Conservation (phyloP, 2,797 vertebrate species). For the Salmo trutta region DNA sequence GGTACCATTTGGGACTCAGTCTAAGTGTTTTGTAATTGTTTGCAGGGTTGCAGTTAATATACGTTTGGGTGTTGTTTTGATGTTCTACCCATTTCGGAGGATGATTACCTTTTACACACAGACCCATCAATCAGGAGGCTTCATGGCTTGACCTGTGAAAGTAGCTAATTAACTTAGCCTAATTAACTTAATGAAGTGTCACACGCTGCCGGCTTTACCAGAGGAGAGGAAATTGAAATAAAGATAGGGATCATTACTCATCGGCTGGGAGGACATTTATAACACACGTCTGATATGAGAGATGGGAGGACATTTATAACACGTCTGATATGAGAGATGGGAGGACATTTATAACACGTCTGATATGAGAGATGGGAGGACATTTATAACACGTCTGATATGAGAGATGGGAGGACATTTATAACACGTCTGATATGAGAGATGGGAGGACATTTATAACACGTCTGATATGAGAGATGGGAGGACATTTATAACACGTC, state of each 20-base stretch:
- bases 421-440: conserved; percentile 52
- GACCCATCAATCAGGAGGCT: conserved; percentile 82
- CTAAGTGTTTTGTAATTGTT: conserved; percentile 34
- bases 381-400: conserved; percentile 67
- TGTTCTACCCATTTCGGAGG: conserved; percentile 73
- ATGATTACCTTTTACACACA: conserved; percentile 82
- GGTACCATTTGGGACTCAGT: neutral
- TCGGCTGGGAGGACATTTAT: conserved; percentile 75
- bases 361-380: conserved; percentile 59
- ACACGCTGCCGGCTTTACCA: conserved; percentile 80
- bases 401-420: conserved; percentile 68
- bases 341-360: conserved; percentile 69
- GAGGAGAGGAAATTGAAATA: conserved; percentile 82
- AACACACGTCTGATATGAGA: conserved; percentile 49
- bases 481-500: conserved; percentile 69
- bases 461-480: conserved; percentile 54
- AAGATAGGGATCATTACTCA: conserved; percentile 84
- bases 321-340: conserved; percentile 54
- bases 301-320: conserved; percentile 60
- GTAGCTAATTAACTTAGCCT: conserved; percentile 87
- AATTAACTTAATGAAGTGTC: conserved; percentile 91
- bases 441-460: conserved; percentile 70
- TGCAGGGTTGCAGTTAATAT: conserved; percentile 63
- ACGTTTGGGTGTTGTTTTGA: conserved; percentile 57
- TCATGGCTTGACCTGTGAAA: conserved; percentile 83